A percentile compares a stretch with the other conserved stretches of the same genome.
Evolutionary conservation across 1,140 invertebrate species (phyloP).

Genomic region (Psix sp.): DNA sequence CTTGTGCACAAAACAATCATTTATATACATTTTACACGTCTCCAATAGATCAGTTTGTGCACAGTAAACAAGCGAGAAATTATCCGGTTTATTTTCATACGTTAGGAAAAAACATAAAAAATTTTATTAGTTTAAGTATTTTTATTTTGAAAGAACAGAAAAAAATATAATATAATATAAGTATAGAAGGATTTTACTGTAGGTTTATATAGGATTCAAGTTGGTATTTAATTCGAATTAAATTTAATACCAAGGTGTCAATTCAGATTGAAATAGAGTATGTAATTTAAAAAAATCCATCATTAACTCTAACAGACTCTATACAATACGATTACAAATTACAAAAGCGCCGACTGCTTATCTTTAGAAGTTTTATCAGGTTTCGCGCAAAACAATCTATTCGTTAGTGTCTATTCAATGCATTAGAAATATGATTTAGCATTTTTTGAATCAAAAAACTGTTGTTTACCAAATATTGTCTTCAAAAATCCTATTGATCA

Average conservation of each 20-base stretch:
- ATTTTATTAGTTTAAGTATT: no score
- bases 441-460: not conserved
- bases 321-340: no score
- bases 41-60: no score
- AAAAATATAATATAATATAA: not conserved
- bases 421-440: not conserved
- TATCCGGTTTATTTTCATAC: no score
- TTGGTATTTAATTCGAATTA: constrained; percentile 26
- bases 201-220: constrained; percentile 27
- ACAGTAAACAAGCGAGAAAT: not conserved
- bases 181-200: constrained; percentile 5
- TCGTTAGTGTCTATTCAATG: no score
- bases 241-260: constrained; percentile 40
- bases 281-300: constrained; percentile 26
- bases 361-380: no score
- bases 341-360: no score
- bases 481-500: not conserved
- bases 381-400: no score
- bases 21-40: no score
- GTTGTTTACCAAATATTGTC: not conserved
- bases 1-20: no score
- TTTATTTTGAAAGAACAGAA: not conserved
- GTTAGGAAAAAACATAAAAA: constrained; percentile 2
- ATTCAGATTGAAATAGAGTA: constrained; percentile 38
- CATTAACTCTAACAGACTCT: no score